Evolutionary conservation across 1,140 invertebrate genomes (phyloP).

Genomic region (Cecropterus lyciades): DNA sequence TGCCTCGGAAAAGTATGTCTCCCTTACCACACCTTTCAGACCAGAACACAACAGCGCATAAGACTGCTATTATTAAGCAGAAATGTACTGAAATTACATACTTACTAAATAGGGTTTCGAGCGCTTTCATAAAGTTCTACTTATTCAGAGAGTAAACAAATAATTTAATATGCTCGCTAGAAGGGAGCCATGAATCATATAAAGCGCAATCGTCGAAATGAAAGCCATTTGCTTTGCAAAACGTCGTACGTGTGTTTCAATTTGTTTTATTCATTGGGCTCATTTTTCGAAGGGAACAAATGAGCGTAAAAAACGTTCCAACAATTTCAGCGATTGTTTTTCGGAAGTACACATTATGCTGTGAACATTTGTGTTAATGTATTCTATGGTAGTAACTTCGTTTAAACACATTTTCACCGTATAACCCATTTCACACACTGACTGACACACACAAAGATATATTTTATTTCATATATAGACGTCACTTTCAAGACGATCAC

Average conservation of each 20-base stretch:
- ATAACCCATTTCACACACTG: no score
- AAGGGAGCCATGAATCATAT: slow-evolving; percentile 1
- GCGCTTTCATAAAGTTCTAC: no score
- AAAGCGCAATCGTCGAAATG: slow-evolving; percentile 2
- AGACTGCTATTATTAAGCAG: no score
- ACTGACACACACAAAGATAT: no score
- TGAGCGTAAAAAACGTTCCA: slow-evolving; percentile 2
- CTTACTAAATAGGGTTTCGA: no score
- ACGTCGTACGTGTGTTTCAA: slow-evolving; percentile 17
- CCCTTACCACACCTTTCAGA: no score
- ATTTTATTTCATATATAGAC: no score
- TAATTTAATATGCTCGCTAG: neutral
- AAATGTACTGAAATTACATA: no score
- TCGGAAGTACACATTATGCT: neutral
- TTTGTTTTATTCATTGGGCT: slow-evolving; percentile 21
- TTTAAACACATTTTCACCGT: neutral
- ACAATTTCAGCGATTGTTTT: slow-evolving; percentile 10
- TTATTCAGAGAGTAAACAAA: neutral
- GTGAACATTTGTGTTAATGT: slow-evolving; percentile 2
- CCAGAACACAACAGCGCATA: no score
- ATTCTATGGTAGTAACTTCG: neutral
- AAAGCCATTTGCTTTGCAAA: slow-evolving; percentile 11
- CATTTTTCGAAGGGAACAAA: slow-evolving; percentile 20
- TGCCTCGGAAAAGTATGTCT: no score
- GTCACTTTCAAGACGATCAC: no score